phyloP scores from a whole-genome alignment of 2,797 vertebrate species.

The Enteromius treurensis region DNA sequence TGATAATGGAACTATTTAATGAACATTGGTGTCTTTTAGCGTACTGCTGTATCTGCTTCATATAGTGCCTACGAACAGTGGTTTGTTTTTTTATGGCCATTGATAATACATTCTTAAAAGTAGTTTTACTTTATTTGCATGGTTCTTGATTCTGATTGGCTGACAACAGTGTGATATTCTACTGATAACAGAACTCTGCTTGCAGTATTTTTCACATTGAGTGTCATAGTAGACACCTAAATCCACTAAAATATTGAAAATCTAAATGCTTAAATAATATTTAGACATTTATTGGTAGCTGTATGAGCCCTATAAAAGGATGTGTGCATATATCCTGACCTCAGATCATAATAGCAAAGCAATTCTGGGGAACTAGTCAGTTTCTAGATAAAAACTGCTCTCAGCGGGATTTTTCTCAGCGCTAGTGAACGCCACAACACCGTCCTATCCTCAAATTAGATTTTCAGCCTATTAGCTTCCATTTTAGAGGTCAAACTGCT shows the following conservation, averaged over 20 bases:
- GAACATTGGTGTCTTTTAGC: background rate
- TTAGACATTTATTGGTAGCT: background rate
- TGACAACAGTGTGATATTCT: background rate
- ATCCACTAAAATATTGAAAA: background rate
- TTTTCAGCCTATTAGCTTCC: slow-evolving; percentile 22
- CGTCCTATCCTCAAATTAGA: slow-evolving; percentile 23
- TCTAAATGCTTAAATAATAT: background rate
- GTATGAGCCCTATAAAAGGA: background rate
- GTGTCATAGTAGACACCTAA: background rate
- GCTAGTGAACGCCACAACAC: background rate
- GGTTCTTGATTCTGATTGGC: background rate
- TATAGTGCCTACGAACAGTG: background rate
- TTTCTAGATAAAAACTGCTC: background rate
- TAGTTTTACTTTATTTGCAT: background rate
- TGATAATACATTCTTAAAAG: background rate
- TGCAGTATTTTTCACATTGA: background rate
- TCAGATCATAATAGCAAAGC: slow-evolving; percentile 1
- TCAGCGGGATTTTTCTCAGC: background rate
- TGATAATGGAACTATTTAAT: background rate
- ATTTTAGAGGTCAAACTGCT: slow-evolving; percentile 8
- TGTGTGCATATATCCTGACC: background rate
- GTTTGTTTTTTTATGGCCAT: too few relatives aligned
- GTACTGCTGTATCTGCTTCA: background rate
- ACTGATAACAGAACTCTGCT: background rate
- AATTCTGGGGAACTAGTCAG: background rate